Conservation (phyloP, 2,797 vertebrate species). For the Halcyon chelicuti region DNA sequence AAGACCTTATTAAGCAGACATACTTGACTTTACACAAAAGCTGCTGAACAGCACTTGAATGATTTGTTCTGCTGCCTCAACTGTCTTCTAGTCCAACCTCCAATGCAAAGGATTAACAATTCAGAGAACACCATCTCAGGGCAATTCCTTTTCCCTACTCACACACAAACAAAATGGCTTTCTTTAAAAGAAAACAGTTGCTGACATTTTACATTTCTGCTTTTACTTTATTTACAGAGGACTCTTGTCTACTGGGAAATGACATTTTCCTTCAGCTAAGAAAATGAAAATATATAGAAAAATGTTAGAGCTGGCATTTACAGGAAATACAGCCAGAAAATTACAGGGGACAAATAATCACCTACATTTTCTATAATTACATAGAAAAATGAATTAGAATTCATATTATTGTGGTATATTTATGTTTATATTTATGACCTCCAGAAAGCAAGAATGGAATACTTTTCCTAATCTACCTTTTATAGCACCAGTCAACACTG, state of each 20-base stretch:
- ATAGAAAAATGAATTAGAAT: constrained; percentile 41
- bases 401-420: background rate
- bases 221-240: constrained; percentile 57
- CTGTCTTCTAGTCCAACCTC: background rate
- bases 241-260: constrained; percentile 10
- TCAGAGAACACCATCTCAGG: background rate
- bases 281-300: constrained; percentile 35
- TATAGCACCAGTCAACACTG: background rate
- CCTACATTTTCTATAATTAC: constrained; percentile 58
- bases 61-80: background rate
- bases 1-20: background rate
- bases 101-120: rapidly evolving
- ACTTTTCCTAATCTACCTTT: background rate
- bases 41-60: background rate
- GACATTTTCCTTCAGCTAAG: constrained; percentile 42
- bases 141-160: background rate
- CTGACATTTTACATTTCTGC: constrained; percentile 62
- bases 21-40: background rate
- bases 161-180: background rate
- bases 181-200: constrained; percentile 43
- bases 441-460: background rate
- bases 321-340: constrained; percentile 20
- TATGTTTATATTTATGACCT: constrained; percentile 21
- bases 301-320: constrained; percentile 23
- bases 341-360: constrained; percentile 50